Base-by-base conservation (phyloP, 2,797 vertebrate species). In the Nyctibius grandis region DNA sequence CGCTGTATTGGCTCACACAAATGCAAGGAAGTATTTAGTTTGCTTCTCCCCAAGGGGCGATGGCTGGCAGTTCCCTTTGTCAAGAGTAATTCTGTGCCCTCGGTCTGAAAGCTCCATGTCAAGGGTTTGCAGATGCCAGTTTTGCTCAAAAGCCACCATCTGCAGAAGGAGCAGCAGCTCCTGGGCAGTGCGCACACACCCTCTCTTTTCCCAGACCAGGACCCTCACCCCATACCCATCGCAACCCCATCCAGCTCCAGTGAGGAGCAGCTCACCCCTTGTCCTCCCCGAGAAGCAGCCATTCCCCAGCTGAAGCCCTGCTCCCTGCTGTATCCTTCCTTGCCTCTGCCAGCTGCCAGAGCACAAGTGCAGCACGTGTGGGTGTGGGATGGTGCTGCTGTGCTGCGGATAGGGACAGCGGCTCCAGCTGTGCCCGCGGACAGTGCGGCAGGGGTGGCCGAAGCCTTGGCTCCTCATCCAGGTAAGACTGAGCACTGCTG, bases 381-480 rank as follows among this genome's bases (percentile, higher is more conserved):
- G 34, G 22, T 5, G 17, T 3, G 14, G 64, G 40, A 9, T 15
- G 50, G 22, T 23, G 57, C 47, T 7, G 33, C 31, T 17, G 20
- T 9, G 18, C 54, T 28, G 26, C 22, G 45, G 40, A 23, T 14
- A 25, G 16, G 31, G 20, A 16, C 10, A 22, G 44, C 0, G 4
- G 42, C 57, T 61, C 42, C 31, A 11, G 56, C 45, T 15, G 38
- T 42, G 50, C 38, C 40, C 15, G 60, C 0, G 1, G 19, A 20
- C n/a, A 7, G 13, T 1, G 20, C 0, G 1, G 10, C 44, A 44
- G 38, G 26, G 38, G 5, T 23, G 64, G n/a, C 23, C 0, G 0
- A 47, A 78, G 34, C 69, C 34, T 59, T 36, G 60, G 29, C 61
- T 74, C 22, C 45, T 29, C 22, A 11, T 11, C 8, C 7, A 21